phyloP scores from a whole-genome alignment of 2,113 vertebrate genomes.

The Fukomys damarensis region DNA sequence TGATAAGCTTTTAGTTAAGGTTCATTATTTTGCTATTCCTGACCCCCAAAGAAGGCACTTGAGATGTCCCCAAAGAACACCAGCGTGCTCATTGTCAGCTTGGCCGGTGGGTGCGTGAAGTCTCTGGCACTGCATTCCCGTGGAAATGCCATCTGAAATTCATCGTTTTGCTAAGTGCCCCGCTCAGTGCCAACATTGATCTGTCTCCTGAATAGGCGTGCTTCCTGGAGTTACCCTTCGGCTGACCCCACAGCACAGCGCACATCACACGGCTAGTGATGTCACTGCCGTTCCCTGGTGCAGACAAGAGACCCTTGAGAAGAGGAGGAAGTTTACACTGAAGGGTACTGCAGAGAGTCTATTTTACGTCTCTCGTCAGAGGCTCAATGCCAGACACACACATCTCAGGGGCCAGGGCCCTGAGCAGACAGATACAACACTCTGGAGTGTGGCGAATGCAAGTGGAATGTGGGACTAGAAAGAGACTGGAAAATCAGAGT shows the following conservation, averaged over 20 bases:
- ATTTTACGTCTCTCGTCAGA: background rate
- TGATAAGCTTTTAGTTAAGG: background rate
- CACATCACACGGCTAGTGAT: background rate
- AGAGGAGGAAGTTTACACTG: background rate
- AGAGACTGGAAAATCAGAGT: background rate
- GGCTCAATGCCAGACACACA: background rate
- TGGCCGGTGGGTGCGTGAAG: background rate
- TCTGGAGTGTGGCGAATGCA: background rate
- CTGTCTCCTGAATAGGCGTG: background rate
- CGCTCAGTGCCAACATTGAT: background rate
- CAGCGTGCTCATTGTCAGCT: background rate
- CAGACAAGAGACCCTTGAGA: background rate
- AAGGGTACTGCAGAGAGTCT: background rate
- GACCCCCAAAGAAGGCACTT: background rate
- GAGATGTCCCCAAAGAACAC: background rate
- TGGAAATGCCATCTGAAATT: background rate
- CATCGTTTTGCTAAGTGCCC: conserved; percentile 52
- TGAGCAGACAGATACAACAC: background rate
- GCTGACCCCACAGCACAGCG: background rate
- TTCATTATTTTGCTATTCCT: background rate
- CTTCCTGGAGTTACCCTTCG: conserved; percentile 55
- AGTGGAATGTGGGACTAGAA: background rate
- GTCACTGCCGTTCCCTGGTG: background rate
- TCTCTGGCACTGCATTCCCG: background rate
- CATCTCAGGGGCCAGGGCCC: background rate